phyloP scores from a whole-genome alignment of 2,113 vertebrate species.

The Hippocampus abdominalis region DNA sequence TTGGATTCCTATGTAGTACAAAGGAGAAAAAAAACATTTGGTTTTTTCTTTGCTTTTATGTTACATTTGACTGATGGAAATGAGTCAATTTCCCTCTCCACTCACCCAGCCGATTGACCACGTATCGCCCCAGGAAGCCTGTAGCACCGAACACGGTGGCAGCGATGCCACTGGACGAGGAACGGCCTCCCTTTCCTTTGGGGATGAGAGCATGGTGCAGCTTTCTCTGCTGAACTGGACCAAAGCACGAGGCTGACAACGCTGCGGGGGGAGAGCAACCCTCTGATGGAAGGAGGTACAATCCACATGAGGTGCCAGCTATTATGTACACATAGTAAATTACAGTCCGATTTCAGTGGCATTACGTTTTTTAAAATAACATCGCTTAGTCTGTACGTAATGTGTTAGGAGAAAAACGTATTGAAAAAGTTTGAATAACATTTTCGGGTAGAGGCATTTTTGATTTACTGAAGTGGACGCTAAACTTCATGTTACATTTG shows the following conservation, averaged over 20 bases:
- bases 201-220: conserved; percentile 83
- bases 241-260: conserved; percentile 54
- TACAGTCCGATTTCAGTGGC: neutral
- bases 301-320: neutral
- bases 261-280: conserved; percentile 66
- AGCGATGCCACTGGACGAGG: conserved; percentile 87
- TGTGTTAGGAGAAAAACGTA: too few relatives aligned
- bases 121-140: conserved; percentile 90
- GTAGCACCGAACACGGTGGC: conserved; percentile 96
- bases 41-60: neutral
- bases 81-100: neutral
- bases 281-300: conserved; percentile 39
- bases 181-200: conserved; percentile 86
- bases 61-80: neutral
- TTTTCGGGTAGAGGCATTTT: neutral
- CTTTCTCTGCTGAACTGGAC: conserved; percentile 70
- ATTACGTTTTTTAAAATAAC: neutral
- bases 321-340: neutral
- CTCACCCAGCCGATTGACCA: conserved; percentile 89
- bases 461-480: neutral
- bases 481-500: neutral
- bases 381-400: neutral
- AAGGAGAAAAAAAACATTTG: neutral
- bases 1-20: neutral
- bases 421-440: neutral